These are phyloP conservation scores for Ormyrus rosae DNA, from an alignment of 2,888 invertebrate genomes.

Conservation along the genomic window DNA sequence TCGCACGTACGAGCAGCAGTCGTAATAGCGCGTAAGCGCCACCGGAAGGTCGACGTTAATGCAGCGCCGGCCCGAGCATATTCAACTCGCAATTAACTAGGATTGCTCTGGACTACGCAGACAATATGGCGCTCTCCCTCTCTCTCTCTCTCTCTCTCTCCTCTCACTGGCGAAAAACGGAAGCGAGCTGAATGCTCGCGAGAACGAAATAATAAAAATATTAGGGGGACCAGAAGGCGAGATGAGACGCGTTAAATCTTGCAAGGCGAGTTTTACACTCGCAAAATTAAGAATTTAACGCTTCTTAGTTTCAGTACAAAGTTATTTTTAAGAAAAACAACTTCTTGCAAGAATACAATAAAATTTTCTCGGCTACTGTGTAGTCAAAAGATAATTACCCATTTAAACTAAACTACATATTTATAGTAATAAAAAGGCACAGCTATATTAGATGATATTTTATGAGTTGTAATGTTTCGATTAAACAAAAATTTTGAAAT, in stretches of 20 bases:
- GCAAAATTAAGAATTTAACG: no score
- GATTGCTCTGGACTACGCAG: constrained; percentile 14
- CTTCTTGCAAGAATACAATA: no score
- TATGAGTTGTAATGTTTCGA: no score
- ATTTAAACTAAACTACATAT: no score
- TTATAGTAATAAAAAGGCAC: no score
- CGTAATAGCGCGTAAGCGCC: constrained; percentile 28
- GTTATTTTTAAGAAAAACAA: no score
- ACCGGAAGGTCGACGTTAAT: constrained; percentile 40
- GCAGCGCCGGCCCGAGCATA: constrained; percentile 32
- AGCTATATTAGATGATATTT: no score
- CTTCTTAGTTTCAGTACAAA: no score
- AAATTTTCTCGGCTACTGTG: no score
- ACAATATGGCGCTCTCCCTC: not conserved
- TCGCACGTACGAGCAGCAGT: not conserved
- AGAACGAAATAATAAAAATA: constrained; percentile 24
- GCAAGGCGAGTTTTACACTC: not conserved
- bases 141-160: not conserved
- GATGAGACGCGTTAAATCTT: constrained; percentile 16
- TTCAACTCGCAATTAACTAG: constrained; percentile 47
- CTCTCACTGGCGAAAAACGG: not conserved
- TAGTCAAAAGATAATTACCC: no score
- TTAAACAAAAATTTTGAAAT: no score
- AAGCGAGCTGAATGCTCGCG: not conserved
- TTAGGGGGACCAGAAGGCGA: constrained; percentile 4